These are phyloP conservation scores for Halesus radiatus DNA, from an alignment of 1,140 invertebrate genomes.

Conservation along the genomic window DNA sequence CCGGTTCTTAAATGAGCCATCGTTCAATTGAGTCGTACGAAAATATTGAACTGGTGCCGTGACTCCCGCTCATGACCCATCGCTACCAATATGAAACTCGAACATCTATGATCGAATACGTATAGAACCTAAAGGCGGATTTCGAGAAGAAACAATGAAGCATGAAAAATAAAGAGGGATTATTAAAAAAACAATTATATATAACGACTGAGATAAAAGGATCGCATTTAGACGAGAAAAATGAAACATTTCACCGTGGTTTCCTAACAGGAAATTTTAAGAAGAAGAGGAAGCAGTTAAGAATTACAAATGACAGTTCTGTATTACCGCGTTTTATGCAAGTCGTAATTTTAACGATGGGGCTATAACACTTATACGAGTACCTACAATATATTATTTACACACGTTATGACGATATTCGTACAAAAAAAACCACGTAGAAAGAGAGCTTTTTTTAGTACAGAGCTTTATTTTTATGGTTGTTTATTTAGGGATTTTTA, in stretches of 20 bases:
- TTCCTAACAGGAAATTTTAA: conserved; percentile 50
- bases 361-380: conserved; percentile 40
- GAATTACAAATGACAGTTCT: conserved; percentile 55
- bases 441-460: not conserved
- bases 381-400: not conserved
- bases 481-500: not conserved
- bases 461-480: not conserved
- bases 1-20: too few species aligned
- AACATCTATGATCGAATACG: too few species aligned
- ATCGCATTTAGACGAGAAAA: conserved; percentile 27
- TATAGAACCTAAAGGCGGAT: too few species aligned
- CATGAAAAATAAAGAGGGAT: not conserved
- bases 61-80: too few species aligned
- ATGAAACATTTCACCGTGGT: conserved; percentile 46
- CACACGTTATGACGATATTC: not conserved
- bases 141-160: too few species aligned
- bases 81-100: too few species aligned
- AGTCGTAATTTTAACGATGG: conserved; percentile 2
- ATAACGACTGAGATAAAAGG: conserved; percentile 9
- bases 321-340: conserved; percentile 51
- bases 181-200: conserved; percentile 5
- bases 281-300: conserved; percentile 56
- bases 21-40: too few species aligned
- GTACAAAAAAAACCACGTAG: not conserved
- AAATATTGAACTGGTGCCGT: too few species aligned